These are phyloP conservation scores for Neotoma lepida DNA, from an alignment of 2,113 vertebrate species.

Conservation along the genomic window DNA sequence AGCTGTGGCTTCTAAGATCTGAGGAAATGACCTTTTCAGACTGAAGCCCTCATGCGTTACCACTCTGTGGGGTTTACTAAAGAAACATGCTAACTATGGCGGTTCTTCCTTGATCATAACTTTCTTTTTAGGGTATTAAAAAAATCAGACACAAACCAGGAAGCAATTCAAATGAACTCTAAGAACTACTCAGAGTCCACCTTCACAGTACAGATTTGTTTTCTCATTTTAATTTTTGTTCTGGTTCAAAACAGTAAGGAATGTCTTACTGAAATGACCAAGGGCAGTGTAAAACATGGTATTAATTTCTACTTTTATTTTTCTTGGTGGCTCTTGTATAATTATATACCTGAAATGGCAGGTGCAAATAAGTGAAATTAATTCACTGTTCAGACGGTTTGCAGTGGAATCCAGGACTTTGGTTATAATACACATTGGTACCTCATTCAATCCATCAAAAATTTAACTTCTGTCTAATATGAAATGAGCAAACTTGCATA, in stretches of 20 bases:
- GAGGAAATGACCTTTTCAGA: constrained; percentile 68
- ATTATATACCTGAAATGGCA: not conserved
- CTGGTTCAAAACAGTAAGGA: constrained; percentile 66
- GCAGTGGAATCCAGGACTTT: not conserved
- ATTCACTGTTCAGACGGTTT: not conserved
- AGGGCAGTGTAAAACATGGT: not conserved
- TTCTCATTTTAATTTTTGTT: constrained; percentile 75
- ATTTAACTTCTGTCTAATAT: constrained; percentile 1
- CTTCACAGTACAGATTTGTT: constrained; percentile 79
- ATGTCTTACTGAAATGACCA: constrained; percentile 50
- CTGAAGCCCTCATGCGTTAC: constrained; percentile 33
- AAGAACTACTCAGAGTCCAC: constrained; percentile 79
- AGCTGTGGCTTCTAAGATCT: constrained; percentile 63
- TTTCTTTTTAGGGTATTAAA: constrained; percentile 61
- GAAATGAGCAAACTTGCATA: not conserved
- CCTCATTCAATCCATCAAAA: constrained; percentile 3
- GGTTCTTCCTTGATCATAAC: constrained; percentile 85
- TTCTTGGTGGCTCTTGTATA: not conserved
- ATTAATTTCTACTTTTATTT: constrained; percentile 53
- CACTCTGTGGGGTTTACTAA: constrained; percentile 50
- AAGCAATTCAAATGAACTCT: constrained; percentile 85
- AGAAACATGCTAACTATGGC: constrained; percentile 75
- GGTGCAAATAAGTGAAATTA: not conserved
- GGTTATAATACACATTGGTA: not conserved
- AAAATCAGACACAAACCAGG: constrained; percentile 84